Base-by-base conservation (phyloP, 2,797 vertebrate genomes). In the Alfaro cultratus region DNA sequence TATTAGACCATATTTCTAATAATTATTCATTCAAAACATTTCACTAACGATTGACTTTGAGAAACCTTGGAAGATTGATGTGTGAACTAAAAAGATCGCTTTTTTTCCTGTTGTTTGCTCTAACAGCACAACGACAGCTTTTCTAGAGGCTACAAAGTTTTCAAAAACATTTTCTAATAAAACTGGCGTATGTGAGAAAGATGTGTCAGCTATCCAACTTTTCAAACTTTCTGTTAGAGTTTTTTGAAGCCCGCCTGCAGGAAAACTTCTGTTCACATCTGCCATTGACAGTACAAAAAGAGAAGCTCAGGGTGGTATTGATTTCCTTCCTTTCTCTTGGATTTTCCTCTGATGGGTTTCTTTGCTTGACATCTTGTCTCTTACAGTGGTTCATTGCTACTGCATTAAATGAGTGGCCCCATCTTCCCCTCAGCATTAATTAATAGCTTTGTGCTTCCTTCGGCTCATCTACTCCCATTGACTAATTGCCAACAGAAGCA, bases 391-490 rank as follows among this genome's bases (percentile, higher is more conserved):
- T 76, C 86, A 82, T 84, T 71, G n/a, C 86, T 75, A 26, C 83
- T 67, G 83, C 84, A 77, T 81, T 79, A 91, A 89, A 81, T 82
- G 86, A n/a, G 76, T 82, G 75, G 67, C 85, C 60, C 76, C 4
- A 47, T 23, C 41, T 62, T 34, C 57, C 74, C 75, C 73, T 46
- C 26, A 75, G 84, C 85, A 81, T 83, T 91, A 91, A 93, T 91
- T 91, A 93, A 92, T 87, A 89, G 86, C 89, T 87, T 70, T 91
- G 85, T 89, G 87, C 85, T 88, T 86, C 86, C 83, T 89, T 83
- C 81, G 79, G 79, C 89, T 89, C 87, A 79, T 91, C 89, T 88
- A 80, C 81, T 89, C 77, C 80, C 78, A 79, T 85, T 75, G 79
- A 91, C 89, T 91, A 91, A 93, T 92, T 93, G 86, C 88, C 73